Evolutionary conservation across 2,113 vertebrate species (phyloP), one percentile per base, ranked within the genome.

Genomic region (Leucopsar rothschildi): DNA sequence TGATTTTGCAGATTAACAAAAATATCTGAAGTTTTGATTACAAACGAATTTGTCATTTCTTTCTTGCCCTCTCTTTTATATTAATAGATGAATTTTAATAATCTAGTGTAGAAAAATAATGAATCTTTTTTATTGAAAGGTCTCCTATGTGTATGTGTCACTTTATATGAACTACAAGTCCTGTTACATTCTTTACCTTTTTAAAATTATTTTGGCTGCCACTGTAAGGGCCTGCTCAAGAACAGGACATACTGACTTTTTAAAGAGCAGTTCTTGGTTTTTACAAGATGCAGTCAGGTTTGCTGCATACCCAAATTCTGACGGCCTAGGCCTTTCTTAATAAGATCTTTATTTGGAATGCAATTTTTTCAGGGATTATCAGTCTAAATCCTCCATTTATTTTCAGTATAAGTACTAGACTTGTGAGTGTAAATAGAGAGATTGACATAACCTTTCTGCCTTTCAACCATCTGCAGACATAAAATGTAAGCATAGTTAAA

Each of bases 391-490:
- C 59, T 81, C 59, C 71, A 66, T 90, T 96, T 95, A 88, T 95
- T 95, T 91, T 93, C 53, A 31, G 7, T 94, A 21, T 69, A 82
- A 92, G 50, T 77, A 87, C 21, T 50, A 70, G 79, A 66, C 31
- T 70, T 85, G 6, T 22, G 24, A 50, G 9, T 84, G 35, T 73
- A 95, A 95, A 91, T 47, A 86, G 27, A 95, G 57, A 63, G 82
- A 94, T 80, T 88, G 78, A 90, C 71, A 88, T 88, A 95, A 95
- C 82, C 85, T 97, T 88, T 93, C 83, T 91, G 81, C 52, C 68
- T 90, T 84, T 95, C 64, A 85, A 21, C 56, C 22, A 60, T 50
- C 35, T 88, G 75, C 59, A 82, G 69, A 65, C 55, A 72, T 25
- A 50, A 93, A 93, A 57, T 35, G 55, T 21, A 59, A 86, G 39